phyloP scores from a whole-genome alignment of 2,888 invertebrate species.

The Scaptomyza reducta region DNA sequence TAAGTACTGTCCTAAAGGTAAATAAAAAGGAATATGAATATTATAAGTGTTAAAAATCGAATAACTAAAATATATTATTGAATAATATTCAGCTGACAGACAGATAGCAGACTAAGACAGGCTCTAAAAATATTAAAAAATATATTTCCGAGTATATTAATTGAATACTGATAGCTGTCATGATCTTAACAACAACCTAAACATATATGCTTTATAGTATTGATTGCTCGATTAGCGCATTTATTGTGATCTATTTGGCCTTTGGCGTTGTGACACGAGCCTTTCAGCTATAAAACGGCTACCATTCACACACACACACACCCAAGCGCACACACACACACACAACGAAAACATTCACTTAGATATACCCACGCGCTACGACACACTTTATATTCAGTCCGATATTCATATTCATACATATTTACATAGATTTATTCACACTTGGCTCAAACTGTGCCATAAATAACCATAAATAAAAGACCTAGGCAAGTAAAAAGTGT shows the following conservation, averaged over 20 bases:
- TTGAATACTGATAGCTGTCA: background rate
- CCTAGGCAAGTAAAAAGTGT: slow-evolving; percentile 41
- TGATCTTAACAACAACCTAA: background rate
- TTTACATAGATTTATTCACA: slow-evolving; percentile 21
- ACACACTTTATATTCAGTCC: slow-evolving; percentile 11
- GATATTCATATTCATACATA: background rate
- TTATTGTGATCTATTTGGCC: slow-evolving; percentile 38
- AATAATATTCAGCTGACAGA: no score
- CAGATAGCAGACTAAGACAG: no score
- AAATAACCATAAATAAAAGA: slow-evolving; percentile 54
- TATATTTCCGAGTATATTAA: no score
- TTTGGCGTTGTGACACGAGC: slow-evolving; percentile 39
- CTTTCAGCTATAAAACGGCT: slow-evolving; percentile 35
- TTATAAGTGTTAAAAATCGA: no score
- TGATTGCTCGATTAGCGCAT: slow-evolving; percentile 36
- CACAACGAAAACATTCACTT: slow-evolving; percentile 43
- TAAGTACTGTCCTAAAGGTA: no score
- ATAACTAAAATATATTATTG: no score
- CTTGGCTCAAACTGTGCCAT: slow-evolving; percentile 49
- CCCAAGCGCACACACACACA: slow-evolving; percentile 36
- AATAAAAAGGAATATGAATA: no score
- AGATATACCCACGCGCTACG: slow-evolving; percentile 42
- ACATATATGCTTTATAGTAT: background rate
- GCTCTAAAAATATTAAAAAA: no score
- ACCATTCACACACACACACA: slow-evolving; percentile 43